A percentile compares a stretch with the other conserved stretches of the same genome.
These are phyloP conservation scores for Lota lota DNA, from an alignment of 2,113 vertebrate species.

Conservation along the genomic window DNA sequence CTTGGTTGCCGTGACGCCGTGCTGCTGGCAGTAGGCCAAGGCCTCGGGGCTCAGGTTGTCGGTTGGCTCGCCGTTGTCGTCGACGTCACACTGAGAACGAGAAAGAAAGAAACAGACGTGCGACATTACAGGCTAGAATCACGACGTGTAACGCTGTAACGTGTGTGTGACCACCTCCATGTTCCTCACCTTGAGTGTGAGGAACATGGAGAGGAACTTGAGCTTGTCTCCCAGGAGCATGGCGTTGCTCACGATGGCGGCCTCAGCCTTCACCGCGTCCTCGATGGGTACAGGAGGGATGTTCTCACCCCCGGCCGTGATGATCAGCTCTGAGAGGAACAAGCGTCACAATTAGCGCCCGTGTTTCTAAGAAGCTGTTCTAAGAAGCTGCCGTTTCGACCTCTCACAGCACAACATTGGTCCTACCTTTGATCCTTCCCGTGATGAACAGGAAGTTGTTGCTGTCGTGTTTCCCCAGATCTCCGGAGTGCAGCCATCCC, in stretches of 20 bases:
- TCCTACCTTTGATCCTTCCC: slow-evolving; percentile 77
- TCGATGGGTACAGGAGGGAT: slow-evolving; percentile 75
- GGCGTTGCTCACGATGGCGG: slow-evolving; percentile 71
- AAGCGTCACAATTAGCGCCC: background rate
- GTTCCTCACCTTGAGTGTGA: slow-evolving; percentile 75
- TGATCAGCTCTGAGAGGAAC: slow-evolving; percentile 69
- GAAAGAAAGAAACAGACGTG: background rate
- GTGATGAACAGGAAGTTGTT: slow-evolving; percentile 74
- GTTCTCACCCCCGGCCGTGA: slow-evolving; percentile 80
- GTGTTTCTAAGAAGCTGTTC: too few species aligned
- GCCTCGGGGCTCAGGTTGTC: slow-evolving; percentile 66
- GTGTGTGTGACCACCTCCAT: too few species aligned
- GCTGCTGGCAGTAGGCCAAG: slow-evolving; percentile 54
- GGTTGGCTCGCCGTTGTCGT: slow-evolving; percentile 66
- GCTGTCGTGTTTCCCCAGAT: slow-evolving; percentile 66
- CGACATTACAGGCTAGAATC: background rate
- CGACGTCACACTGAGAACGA: slow-evolving; percentile 54
- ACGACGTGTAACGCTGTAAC: too few species aligned
- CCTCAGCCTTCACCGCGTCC: slow-evolving; percentile 66
- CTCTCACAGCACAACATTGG: too few species aligned
- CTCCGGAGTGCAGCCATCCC: slow-evolving; percentile 79
- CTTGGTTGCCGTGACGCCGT: slow-evolving; percentile 41
- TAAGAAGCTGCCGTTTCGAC: too few species aligned
- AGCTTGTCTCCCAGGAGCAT: slow-evolving; percentile 78
- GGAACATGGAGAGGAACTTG: slow-evolving; percentile 78